phyloP scores from a whole-genome alignment of 2,888 invertebrate species.

The Limnephilus marmoratus region DNA sequence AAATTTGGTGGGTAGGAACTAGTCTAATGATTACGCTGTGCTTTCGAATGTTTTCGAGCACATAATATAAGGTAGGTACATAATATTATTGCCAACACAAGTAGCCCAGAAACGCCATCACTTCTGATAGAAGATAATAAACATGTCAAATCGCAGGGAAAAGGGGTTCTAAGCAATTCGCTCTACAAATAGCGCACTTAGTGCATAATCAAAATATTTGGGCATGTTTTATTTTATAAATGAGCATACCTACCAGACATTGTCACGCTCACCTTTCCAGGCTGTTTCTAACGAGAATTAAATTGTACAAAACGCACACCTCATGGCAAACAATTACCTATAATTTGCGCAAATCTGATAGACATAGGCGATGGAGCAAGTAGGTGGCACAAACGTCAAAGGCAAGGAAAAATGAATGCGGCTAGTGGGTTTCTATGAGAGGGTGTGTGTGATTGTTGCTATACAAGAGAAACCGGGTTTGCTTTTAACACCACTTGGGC shows the following conservation, averaged over 20 bases:
- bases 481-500: conserved; percentile 38
- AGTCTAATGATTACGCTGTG: too few species aligned
- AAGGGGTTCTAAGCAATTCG: neutral
- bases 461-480: conserved; percentile 49
- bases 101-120: neutral
- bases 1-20: neutral
- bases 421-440: neutral
- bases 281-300: neutral
- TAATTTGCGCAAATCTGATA: neutral
- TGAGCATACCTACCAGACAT: neutral
- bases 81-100: neutral
- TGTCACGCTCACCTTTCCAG: neutral
- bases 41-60: neutral
- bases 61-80: too few species aligned
- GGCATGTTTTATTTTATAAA: neutral
- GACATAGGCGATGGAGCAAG: neutral
- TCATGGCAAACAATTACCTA: neutral
- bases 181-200: neutral
- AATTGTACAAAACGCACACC: neutral
- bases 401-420: conserved; percentile 4
- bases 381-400: neutral
- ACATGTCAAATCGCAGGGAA: neutral
- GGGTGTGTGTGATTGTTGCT: conserved; percentile 32
- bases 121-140: neutral
- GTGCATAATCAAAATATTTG: neutral